Evolutionary conservation across 35 echinoderm and acorn worm species (phyloP), one percentile per base, ranked within the genome.

Genomic region (Apostichopus californicus): DNA sequence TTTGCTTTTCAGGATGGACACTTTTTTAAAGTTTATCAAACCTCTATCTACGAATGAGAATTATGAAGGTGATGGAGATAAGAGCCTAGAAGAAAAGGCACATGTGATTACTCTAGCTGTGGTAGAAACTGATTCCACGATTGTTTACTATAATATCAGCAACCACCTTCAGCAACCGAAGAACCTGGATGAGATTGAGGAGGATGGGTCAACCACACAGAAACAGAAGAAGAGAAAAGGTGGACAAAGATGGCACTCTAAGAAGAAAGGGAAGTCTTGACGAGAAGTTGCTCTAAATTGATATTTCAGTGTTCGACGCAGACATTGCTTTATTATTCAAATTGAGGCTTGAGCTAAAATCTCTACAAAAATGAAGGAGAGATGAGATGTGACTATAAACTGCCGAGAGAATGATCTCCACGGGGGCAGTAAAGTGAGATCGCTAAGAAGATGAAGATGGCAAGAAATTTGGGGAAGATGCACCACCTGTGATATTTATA

Each of bases 111-210:
- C 90, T 24, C 79, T 98, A 78, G 96, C 96, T 68, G 87, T 98
- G 9, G 86, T 86, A 5, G 94, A 98, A 15, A 66, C 96, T 18
- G 96, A 95, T 68, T 98, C 96, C 7, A 98, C 94, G 55, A 95
- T 95, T 13, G 94, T 98, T 8, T 98, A 95, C 58, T 98, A 98
- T 71, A 88, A 83, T 9, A 98, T 98, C 57, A 81, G 79, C 15
- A 88, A 92, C 17, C 92, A 90, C 57, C 92, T 98, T 15, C 80
- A 95, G 6, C 87, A 95, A 9, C 96, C 96, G 6, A 92, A 96
- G 46, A 94, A 83, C 65, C 22, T 85, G 17, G 55, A 11, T 26
- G 59, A 79, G 84, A 8, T 73, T 10, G 78, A 28, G 0, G 92
- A 88, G 34, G 87, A n/a, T 54, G 55, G 17, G 3, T 63, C 75